These are phyloP conservation scores for Pilophorus perplexus DNA, from an alignment of 2,888 invertebrate species.

Conservation along the genomic window DNA sequence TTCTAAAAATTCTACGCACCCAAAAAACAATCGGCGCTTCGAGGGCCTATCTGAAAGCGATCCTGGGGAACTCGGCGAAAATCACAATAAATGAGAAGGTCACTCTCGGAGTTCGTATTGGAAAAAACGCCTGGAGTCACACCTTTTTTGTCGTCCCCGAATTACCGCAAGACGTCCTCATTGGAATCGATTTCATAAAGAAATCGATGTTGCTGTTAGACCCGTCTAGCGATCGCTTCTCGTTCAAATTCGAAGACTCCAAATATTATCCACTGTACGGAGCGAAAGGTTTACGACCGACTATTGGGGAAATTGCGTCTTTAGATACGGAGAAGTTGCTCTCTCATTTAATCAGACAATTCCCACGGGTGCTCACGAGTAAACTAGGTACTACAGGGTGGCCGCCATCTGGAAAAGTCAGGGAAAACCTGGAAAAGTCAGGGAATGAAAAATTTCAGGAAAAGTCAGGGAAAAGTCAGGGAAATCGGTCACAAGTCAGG, in stretches of 20 bases:
- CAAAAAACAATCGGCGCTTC: not conserved
- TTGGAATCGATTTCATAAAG: constrained; percentile 23
- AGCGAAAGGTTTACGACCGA: not conserved
- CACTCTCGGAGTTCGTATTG: not conserved
- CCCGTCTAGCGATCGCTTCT: not conserved
- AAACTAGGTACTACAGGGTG: constrained; percentile 16
- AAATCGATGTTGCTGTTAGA: too few relatives aligned
- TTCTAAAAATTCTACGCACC: not conserved
- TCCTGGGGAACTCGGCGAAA: constrained; percentile 2
- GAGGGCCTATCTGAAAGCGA: not conserved
- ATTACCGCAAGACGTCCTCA: not conserved
- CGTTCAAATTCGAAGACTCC: not conserved
- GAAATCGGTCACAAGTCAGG: too few relatives aligned
- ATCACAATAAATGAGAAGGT: not conserved
- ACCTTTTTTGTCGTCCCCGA: not conserved
- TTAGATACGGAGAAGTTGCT: not conserved
- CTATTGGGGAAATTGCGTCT: too few relatives aligned
- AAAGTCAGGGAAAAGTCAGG: too few relatives aligned
- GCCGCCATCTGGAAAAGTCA: too few relatives aligned
- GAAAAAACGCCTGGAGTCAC: not conserved
- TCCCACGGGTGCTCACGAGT: constrained; percentile 2
- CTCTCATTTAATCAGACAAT: not conserved
- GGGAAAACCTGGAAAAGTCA: too few relatives aligned
- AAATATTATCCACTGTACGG: not conserved
- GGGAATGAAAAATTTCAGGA: too few relatives aligned